Evolutionary conservation across 2,113 vertebrate genomes (phyloP), one percentile per base, ranked within the genome.

Genomic region (Neogale vison): DNA sequence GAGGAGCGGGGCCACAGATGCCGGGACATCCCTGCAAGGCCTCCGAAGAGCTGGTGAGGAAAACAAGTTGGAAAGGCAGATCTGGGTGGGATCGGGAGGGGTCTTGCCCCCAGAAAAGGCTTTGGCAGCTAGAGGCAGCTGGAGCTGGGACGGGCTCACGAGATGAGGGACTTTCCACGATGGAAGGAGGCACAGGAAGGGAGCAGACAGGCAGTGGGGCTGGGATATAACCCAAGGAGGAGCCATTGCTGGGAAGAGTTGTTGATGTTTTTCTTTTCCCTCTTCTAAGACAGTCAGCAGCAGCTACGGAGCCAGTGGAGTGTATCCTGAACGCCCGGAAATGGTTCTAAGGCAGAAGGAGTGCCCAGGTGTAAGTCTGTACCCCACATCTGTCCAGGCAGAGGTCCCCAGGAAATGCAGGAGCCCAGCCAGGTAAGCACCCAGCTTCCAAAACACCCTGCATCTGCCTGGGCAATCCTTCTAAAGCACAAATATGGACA

Each of bases 191-290:
- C 12, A 7, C 29, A 4, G 29, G 67, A 34, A 21, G 36, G 45
- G 17, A 26, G 5, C 24, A 80, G 57, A 29, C 14, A 15, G 61
- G 0, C 1, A 0, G 31, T 14, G 0, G 61, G 50, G 6, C 11
- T 50, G 14, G 42, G 13, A 77, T 50, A 10, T 26, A 65, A 31
- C 91, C 55, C 76, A 59, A 45, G 55, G 3, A 45, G 45, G 57
- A 67, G 29, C 1, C 23, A 0, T 84, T 52, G 9, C 71, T 82
- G 83, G 45, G 15, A 24, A 95, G n/a, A 61, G 13, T 29, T 65
- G 23, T 29, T 57, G 23, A 12, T 10, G 86, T 65, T 67, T 67
- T 36, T 72, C 7, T 83, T 29, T 10, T 6, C 72, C 39, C 13
- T 88, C 36, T 72, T 93, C 42, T 77, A 17, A 87, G 39, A n/a